Evolutionary conservation across 1,140 invertebrate species (phyloP).

Genomic region (Drosophila nikananu): DNA sequence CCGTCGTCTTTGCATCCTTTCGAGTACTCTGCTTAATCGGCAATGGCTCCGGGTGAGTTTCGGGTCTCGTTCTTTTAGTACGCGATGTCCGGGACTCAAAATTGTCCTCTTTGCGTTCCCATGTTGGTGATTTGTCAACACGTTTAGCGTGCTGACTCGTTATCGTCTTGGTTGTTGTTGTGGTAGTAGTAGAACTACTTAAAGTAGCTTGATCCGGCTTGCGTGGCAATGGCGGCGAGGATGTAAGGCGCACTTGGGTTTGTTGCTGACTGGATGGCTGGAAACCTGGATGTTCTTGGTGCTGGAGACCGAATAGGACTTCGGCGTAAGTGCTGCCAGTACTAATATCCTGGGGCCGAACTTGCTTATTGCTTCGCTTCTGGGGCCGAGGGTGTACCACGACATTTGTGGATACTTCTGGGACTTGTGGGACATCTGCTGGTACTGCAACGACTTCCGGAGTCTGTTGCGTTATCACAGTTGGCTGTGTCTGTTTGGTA

Average conservation of each 20-base stretch:
- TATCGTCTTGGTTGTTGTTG: constrained; percentile 39
- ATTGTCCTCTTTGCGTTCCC: constrained; percentile 71
- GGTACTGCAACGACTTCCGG: constrained; percentile 27
- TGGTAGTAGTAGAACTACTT: constrained; percentile 36
- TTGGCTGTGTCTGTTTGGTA: constrained; percentile 56
- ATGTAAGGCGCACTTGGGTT: constrained; percentile 80
- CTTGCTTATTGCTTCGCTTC: constrained; percentile 30
- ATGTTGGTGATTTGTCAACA: constrained; percentile 71
- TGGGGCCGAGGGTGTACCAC: constrained; percentile 56
- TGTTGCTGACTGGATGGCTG: constrained; percentile 87
- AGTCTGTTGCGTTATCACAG: constrained; percentile 61
- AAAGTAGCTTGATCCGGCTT: constrained; percentile 45
- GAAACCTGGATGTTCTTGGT: constrained; percentile 73
- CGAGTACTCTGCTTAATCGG: constrained; percentile 64
- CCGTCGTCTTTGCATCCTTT: constrained; percentile 54
- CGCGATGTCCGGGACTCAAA: constrained; percentile 50
- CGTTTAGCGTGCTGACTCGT: constrained; percentile 48
- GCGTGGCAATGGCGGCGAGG: constrained; percentile 51
- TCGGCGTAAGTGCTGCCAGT: constrained; percentile 80
- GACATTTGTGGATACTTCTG: constrained; percentile 16
- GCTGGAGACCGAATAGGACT: constrained; percentile 79
- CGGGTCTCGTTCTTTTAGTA: constrained; percentile 60
- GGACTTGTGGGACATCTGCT: constrained; percentile 11
- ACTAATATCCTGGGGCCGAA: constrained; percentile 59
- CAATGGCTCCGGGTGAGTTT: constrained; percentile 63